Evolutionary conservation across 2,113 vertebrate genomes (phyloP), one percentile per base, ranked within the genome.

Genomic region (Neogobius melanostomus): DNA sequence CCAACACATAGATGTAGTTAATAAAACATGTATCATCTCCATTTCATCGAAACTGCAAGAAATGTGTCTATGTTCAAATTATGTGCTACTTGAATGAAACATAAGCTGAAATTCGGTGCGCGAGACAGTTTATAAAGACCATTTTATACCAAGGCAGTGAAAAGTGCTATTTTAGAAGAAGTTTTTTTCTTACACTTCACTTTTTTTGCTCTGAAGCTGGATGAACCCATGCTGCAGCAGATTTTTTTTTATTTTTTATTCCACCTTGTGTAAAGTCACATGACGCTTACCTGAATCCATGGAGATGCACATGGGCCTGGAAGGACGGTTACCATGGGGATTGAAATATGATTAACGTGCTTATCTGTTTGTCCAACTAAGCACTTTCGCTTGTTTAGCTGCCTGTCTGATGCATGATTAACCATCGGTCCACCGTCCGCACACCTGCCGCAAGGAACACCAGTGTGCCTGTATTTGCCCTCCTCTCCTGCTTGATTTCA

Each of bases 131-230:
- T 67, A 36, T 62, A 68, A 6, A 65, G 73, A 46, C 64, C 45
- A 43, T 66, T 85, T 89, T 66, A 64, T 61, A 17, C 48, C 17
- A 10, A 79, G 68, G 62, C 75, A 17, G 76, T 69, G 59, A 84
- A 77, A 76, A 84, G 75, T 86, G 74, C 76, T 83, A 77, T 81
- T 88, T 85, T 85, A 81, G 77, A 82, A 87, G 72, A 82, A 64
- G 76, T 66, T 56, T 57, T 21, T 10, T 51, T 51, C 64, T 9
- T 52, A 21, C 66, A 47, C 52, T 75, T 54, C 61, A 51, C 49
- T 50, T 47, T 68, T 43, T 21, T 14, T 64, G 15, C 62, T 16
- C 72, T 8, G 54, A 2, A 16, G 64, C 43, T 70, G 46, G 43
- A 61, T 66, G 65, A 46, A 50, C 42, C 61, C n/a, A 36, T 59